Evolutionary conservation across 2,888 invertebrate genomes (phyloP).

Genomic region (Drosophila suboccidentalis): DNA sequence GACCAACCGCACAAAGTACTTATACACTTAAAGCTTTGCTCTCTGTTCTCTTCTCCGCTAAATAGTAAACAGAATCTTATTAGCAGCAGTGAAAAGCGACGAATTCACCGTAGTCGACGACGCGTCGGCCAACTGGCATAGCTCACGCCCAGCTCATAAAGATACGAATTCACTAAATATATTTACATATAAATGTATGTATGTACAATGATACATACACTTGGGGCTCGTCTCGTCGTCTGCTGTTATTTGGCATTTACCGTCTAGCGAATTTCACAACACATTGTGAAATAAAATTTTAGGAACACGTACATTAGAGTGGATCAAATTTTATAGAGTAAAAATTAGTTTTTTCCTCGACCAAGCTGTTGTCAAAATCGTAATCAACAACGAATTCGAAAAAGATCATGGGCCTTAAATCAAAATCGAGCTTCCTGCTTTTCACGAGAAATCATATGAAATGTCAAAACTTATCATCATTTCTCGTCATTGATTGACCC

Average conservation of each 20-base stretch:
- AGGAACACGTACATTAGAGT: neutral
- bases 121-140: conserved; percentile 34
- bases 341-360: no score
- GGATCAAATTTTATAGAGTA: no score
- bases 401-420: no score
- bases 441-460: no score
- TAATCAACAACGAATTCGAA: no score
- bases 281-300: conserved; percentile 56
- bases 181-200: neutral
- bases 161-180: conserved; percentile 40
- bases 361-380: no score
- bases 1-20: neutral
- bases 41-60: conserved; percentile 5
- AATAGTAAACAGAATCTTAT: conserved; percentile 59
- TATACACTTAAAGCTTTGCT: neutral
- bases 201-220: neutral
- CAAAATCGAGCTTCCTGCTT: no score
- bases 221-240: conserved; percentile 52
- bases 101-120: conserved; percentile 14
- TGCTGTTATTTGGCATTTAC: conserved; percentile 34
- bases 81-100: conserved; percentile 27
- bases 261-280: conserved; percentile 53
- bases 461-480: no score
- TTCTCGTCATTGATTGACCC: no score
- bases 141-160: conserved; percentile 73